Percentiles rank a stretch among this genome's conserved stretches.
Evolutionary conservation across 2,113 vertebrate species (phyloP).

Genomic region (Phoxinus phoxinus): DNA sequence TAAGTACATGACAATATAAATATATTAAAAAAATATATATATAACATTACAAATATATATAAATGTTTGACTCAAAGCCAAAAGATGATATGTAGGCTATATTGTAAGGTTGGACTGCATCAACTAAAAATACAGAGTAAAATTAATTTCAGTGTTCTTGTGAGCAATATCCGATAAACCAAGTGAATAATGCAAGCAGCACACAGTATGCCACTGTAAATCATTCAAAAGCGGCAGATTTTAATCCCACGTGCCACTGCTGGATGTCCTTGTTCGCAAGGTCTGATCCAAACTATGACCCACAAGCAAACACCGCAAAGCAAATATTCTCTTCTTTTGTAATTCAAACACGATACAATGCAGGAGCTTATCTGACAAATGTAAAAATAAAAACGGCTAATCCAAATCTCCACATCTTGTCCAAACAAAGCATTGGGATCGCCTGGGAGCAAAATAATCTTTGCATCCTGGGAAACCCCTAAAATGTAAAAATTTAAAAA

Average conservation of each 20-base stretch:
- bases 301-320: slow-evolving; percentile 35
- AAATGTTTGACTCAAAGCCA: too few species aligned
- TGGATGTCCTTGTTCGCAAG: slow-evolving; percentile 35
- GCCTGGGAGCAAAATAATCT: not conserved
- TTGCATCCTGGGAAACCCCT: slow-evolving; percentile 2
- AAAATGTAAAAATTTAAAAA: slow-evolving; percentile 26
- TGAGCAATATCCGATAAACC: not conserved
- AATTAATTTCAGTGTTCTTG: not conserved
- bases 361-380: slow-evolving; percentile 10
- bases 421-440: not conserved
- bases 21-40: too few species aligned
- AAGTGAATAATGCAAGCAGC: not conserved
- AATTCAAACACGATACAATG: not conserved
- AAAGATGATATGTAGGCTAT: too few species aligned
- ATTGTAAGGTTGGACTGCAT: not conserved
- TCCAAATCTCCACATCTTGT: slow-evolving; percentile 10
- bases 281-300: slow-evolving; percentile 39
- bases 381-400: not conserved
- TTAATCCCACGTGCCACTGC: not conserved
- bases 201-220: not conserved
- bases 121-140: not conserved
- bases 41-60: too few species aligned
- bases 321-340: slow-evolving; percentile 8
- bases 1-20: too few species aligned
- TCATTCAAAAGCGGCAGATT: not conserved